These are phyloP conservation scores for Pinna nobilis DNA, from an alignment of 1,140 invertebrate genomes.

Conservation along the genomic window DNA sequence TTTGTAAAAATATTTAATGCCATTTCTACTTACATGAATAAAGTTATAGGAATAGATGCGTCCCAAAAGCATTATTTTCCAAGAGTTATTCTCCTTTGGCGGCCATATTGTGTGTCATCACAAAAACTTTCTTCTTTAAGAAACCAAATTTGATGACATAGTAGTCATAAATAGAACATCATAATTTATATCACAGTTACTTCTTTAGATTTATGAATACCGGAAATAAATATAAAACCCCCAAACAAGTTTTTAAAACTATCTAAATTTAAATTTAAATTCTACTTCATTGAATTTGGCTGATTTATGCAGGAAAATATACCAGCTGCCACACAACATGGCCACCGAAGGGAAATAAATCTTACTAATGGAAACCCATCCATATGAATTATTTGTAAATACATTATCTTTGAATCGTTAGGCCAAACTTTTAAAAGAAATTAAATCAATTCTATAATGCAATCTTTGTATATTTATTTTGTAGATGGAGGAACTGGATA, in stretches of 20 bases:
- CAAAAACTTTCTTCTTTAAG: no score
- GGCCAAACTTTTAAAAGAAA: neutral
- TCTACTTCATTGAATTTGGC: neutral
- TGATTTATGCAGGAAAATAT: neutral
- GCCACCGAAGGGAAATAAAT: no score
- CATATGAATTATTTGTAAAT: neutral
- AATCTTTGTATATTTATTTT: neutral
- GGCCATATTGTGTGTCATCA: no score
- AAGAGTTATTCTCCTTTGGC: no score
- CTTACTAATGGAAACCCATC: neutral
- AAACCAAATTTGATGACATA: no score
- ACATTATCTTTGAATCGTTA: neutral
- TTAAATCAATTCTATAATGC: no score
- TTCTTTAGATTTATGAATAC: neutral
- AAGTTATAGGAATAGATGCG: no score
- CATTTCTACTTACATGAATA: no score
- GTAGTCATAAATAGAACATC: no score
- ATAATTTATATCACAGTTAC: neutral
- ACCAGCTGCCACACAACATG: neutral
- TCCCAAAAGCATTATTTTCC: no score
- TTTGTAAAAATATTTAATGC: no score
- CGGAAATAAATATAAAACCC: neutral
- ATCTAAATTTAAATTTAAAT: neutral
- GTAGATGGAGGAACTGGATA: slow-evolving; percentile 39
- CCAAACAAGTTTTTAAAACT: neutral